Evolutionary conservation across 2,888 invertebrate species (phyloP).

Genomic region (Ornithoptera priamus): DNA sequence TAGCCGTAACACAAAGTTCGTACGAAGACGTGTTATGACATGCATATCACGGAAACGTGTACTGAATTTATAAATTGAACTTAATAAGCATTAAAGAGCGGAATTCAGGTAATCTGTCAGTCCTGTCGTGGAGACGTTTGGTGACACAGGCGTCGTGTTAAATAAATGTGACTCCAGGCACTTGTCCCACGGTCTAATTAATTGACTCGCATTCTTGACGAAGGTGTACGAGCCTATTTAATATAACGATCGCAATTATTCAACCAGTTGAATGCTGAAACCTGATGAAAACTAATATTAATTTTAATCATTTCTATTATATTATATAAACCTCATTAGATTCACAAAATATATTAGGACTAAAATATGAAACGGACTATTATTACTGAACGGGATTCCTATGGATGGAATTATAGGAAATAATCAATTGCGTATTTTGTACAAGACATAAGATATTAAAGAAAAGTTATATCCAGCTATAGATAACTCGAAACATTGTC

Average conservation of each 20-base stretch:
- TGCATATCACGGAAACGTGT: conserved; percentile 33
- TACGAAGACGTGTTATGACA: conserved; percentile 36
- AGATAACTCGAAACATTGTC: conserved; percentile 19
- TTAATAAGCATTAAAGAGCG: conserved; percentile 51
- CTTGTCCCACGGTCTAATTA: conserved; percentile 42
- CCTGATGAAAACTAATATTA: background rate
- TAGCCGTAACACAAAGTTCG: conserved; percentile 21
- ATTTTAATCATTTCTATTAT: background rate
- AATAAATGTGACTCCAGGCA: conserved; percentile 35
- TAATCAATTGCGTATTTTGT: no score
- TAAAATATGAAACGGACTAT: background rate
- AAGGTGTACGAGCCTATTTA: conserved; percentile 27
- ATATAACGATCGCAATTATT: conserved; percentile 22
- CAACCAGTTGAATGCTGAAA: conserved; percentile 17
- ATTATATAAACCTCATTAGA: background rate
- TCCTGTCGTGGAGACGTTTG: conserved; percentile 40
- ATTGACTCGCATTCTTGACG: conserved; percentile 40
- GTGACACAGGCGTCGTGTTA: conserved; percentile 41
- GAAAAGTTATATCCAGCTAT: background rate
- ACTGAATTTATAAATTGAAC: conserved; percentile 52
- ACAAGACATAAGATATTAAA: no score
- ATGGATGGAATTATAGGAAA: no score
- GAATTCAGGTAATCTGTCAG: conserved; percentile 54
- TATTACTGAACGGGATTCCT: no score
- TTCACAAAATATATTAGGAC: background rate